phyloP scores from a whole-genome alignment of 2,113 vertebrate genomes.

The Pseudorectes ferrugineus region DNA sequence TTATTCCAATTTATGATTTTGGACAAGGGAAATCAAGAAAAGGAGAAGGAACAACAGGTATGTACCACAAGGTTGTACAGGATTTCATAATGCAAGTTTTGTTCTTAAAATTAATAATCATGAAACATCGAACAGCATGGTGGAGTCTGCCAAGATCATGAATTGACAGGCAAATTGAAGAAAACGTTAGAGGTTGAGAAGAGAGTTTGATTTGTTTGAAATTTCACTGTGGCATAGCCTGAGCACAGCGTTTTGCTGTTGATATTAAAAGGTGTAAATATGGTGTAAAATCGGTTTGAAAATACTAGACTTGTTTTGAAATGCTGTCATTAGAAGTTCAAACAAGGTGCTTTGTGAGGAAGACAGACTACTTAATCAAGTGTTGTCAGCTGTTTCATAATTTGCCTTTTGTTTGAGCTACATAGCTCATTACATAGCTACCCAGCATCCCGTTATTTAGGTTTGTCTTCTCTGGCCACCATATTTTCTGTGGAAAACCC shows the following conservation, averaged over 20 bases:
- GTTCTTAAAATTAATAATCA: not conserved
- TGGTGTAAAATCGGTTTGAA: not conserved
- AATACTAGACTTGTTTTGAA: not conserved
- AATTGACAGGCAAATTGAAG: not conserved
- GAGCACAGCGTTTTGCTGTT: not conserved
- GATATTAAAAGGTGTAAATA: not conserved
- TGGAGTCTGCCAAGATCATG: not conserved
- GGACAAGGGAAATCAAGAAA: slow-evolving; percentile 92
- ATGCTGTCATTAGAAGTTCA: not conserved
- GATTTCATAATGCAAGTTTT: not conserved
- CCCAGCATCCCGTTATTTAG: not conserved
- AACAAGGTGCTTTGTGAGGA: not conserved
- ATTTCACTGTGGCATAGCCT: not conserved
- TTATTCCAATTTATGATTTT: slow-evolving; percentile 86
- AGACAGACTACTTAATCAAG: not conserved
- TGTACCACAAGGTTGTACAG: not conserved
- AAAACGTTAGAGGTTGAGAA: not conserved
- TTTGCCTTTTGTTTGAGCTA: not conserved
- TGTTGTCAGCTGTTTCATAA: not conserved
- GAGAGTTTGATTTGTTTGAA: not conserved
- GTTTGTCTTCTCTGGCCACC: not conserved
- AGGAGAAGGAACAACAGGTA: slow-evolving; percentile 96
- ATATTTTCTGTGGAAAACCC: not conserved
- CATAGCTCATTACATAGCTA: too few relatives aligned
- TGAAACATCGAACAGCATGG: not conserved